Evolutionary conservation across 2,113 vertebrate genomes (phyloP).

Genomic region (Phaethon lepturus): DNA sequence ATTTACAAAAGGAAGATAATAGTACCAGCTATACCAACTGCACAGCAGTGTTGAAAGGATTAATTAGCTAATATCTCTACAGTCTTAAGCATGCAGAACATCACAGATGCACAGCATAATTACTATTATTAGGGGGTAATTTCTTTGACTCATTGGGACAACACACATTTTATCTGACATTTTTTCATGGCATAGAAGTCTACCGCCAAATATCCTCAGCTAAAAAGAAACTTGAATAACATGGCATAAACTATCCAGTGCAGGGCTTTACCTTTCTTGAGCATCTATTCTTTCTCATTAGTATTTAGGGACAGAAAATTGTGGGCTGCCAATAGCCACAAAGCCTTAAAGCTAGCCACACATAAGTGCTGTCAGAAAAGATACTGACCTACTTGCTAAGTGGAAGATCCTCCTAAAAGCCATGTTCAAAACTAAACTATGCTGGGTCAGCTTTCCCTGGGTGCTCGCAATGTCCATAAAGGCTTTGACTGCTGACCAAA

Average conservation of each 20-base stretch:
- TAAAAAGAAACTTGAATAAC: background rate
- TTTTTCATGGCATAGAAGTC: background rate
- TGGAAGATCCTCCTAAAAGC: background rate
- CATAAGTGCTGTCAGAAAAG: background rate
- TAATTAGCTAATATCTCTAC: constrained; percentile 46
- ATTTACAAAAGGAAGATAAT: background rate
- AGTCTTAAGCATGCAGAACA: constrained; percentile 30
- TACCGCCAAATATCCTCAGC: background rate
- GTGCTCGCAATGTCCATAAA: background rate
- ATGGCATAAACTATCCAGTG: background rate
- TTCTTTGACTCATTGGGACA: constrained; percentile 45
- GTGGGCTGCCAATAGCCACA: background rate
- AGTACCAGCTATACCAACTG: background rate
- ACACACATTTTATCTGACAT: constrained; percentile 14
- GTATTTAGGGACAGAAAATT: background rate
- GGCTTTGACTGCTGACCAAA: background rate
- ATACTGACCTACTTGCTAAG: background rate
- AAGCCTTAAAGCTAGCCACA: background rate
- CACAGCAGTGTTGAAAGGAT: constrained; percentile 38
- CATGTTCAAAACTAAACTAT: fast-evolving
- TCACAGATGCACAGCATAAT: constrained; percentile 33
- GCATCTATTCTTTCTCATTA: background rate
- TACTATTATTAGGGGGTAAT: constrained; percentile 47
- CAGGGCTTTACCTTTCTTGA: background rate
- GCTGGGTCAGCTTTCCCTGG: background rate